Base-by-base conservation (phyloP, 2,113 vertebrate genomes). In the Lathamus discolor region DNA sequence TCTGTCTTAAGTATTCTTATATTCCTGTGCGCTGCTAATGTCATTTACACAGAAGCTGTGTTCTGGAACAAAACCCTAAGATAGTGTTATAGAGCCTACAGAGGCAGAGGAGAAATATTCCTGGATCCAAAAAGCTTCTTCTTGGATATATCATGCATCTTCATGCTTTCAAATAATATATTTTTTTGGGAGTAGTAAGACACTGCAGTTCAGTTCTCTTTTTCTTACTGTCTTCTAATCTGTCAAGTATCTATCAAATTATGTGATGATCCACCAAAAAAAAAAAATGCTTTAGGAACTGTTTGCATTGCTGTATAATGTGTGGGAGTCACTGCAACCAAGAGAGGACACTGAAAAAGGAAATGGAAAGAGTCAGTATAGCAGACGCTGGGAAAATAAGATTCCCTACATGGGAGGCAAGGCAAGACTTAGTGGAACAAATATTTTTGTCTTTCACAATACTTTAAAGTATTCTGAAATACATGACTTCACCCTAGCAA, bases 61-160 rank as follows among this genome's bases (percentile, higher is more conserved):
- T 88, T 77, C 78, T 88, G 64, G 18, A 92, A 67, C 91, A 97
- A 96, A 96, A 78, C 78, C 85, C 39, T 87, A 31, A 90, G 48
- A 44, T n/a, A 24, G 15, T 13, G 14, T 48, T 62, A 35, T 27
- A 69, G 27, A 74, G 35, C 13, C 23, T 52, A 3, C 39, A 54
- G 44, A 69, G 11, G 12, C 12, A 78, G 37, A 17, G 61, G 17
- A 51, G 28, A 33, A 79, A 33, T 14, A 55, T 12, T 41, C 1
- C 28, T 31, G 13, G 16, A 66, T 41, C 18, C 2, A 2, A 73
- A 91, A 75, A 29, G 3, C 27, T 28, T 86, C 8, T 55, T 76
- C 76, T 46, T 43, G 33, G 37, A 24, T 48, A 18, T 9, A 31
- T 24, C n/a, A 7, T 25, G 19, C 8, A 46, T 63, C 51, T 85